Conservation (phyloP, 2,888 invertebrate species). For the Minunthozetes semirufus region DNA sequence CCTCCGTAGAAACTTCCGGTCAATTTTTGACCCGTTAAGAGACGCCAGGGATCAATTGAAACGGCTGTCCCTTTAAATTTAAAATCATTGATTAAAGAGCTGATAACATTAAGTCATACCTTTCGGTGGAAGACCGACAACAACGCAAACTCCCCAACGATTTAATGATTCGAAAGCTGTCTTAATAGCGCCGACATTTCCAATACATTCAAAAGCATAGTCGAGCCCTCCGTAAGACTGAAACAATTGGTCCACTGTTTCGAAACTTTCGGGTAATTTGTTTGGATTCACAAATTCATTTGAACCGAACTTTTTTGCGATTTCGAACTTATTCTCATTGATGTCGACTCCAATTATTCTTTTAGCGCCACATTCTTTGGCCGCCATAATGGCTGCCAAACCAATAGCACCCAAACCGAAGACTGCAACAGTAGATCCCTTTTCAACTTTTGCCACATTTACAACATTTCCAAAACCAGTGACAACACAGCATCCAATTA, state of each 20-base stretch:
- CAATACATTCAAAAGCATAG: constrained; percentile 27
- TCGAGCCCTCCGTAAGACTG: constrained; percentile 10
- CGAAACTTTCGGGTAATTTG: neutral
- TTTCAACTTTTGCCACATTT: constrained; percentile 84
- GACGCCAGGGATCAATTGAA: constrained; percentile 1
- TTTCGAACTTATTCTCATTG: constrained; percentile 71
- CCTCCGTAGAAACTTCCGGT: constrained; percentile 23
- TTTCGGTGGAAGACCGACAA: constrained; percentile 10
- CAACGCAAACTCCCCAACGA: constrained; percentile 14
- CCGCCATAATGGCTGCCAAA: constrained; percentile 77
- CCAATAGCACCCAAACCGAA: constrained; percentile 93
- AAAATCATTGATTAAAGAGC: neutral
- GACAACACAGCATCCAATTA: constrained; percentile 77
- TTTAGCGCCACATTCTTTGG: constrained; percentile 73
- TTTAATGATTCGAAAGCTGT: constrained; percentile 10
- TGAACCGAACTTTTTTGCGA: constrained; percentile 71
- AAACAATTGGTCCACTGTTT: neutral
- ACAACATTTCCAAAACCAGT: constrained; percentile 92
- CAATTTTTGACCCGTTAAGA: constrained; percentile 2
- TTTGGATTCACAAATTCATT: constrained; percentile 13
- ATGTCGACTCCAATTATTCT: constrained; percentile 81
- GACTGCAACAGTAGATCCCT: constrained; percentile 75
- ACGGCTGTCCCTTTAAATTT: neutral
- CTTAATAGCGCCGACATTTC: neutral
- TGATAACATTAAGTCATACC: neutral